These are phyloP conservation scores for Drosophila bocqueti DNA, from an alignment of 1,140 invertebrate genomes.

Conservation along the genomic window DNA sequence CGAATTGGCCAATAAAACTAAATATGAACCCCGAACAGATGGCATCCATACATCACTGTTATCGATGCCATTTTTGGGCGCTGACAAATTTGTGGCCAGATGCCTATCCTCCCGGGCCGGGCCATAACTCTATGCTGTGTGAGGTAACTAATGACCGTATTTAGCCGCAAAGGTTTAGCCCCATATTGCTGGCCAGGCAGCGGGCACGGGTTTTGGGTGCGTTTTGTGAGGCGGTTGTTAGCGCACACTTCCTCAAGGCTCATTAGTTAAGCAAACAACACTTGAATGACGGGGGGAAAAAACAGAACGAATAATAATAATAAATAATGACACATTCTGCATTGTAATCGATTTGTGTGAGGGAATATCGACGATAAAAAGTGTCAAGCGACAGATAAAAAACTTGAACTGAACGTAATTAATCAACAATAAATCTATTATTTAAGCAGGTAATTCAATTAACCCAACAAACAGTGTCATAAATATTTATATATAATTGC, in stretches of 20 bases:
- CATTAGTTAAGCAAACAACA: slow-evolving; percentile 60
- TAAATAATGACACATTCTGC: slow-evolving; percentile 54
- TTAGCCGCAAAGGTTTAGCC: slow-evolving; percentile 30
- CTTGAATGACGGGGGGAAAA: neutral
- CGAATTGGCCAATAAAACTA: slow-evolving; percentile 25
- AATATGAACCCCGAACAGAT: slow-evolving; percentile 10
- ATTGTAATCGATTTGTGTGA: slow-evolving; percentile 55
- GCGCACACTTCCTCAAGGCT: slow-evolving; percentile 53
- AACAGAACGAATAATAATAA: slow-evolving; percentile 28
- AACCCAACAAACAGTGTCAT: slow-evolving; percentile 51
- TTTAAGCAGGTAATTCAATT: slow-evolving; percentile 58
- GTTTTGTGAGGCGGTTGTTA: slow-evolving; percentile 7
- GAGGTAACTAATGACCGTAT: slow-evolving; percentile 44
- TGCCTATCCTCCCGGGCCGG: slow-evolving; percentile 45
- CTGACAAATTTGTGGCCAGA: slow-evolving; percentile 54
- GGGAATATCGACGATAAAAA: slow-evolving; percentile 30
- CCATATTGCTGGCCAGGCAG: neutral
- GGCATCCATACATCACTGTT: slow-evolving; percentile 44
- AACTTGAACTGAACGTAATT: slow-evolving; percentile 67
- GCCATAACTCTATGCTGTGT: slow-evolving; percentile 41
- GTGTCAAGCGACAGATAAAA: slow-evolving; percentile 37
- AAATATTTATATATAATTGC: slow-evolving; percentile 62
- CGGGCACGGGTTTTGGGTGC: slow-evolving; percentile 14
- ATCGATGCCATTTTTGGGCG: slow-evolving; percentile 49
- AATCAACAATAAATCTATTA: slow-evolving; percentile 72